Evolutionary conservation across 1,140 invertebrate genomes (phyloP).

Genomic region (Hypsibius dujardini): DNA sequence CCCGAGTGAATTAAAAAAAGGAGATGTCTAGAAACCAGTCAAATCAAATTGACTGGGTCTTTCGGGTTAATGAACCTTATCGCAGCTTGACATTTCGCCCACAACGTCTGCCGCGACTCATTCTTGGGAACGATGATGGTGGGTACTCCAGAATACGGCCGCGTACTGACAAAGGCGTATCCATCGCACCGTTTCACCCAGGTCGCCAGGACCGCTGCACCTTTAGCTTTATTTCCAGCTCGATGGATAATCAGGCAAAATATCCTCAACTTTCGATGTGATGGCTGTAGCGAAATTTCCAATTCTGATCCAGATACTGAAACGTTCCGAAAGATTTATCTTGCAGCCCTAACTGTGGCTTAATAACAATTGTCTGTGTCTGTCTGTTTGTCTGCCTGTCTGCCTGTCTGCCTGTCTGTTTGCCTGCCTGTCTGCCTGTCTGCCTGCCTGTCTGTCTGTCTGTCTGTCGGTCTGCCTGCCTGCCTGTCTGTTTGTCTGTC

Average conservation of each 20-base stretch:
- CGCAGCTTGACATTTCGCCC: neutral
- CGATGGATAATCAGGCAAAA: neutral
- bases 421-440: too few species aligned
- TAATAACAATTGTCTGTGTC: too few species aligned
- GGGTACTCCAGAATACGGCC: slow-evolving; percentile 24
- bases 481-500: too few species aligned
- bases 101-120: neutral
- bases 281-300: too few species aligned
- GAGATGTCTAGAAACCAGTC: neutral
- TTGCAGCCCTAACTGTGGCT: too few species aligned
- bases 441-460: too few species aligned
- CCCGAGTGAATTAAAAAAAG: too few species aligned
- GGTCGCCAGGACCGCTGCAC: slow-evolving; percentile 22
- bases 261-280: neutral
- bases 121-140: slow-evolving; percentile 18
- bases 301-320: too few species aligned
- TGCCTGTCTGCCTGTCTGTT: too few species aligned
- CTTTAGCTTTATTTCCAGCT: neutral
- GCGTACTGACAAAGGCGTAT: slow-evolving; percentile 31
- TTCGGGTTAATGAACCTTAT: neutral
- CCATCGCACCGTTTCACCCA: slow-evolving; percentile 30
- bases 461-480: too few species aligned
- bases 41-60: neutral
- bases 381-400: too few species aligned
- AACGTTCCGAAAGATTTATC: too few species aligned